A percentile compares a stretch with the other conserved stretches of the same genome.
Conservation (phyloP, 2,888 invertebrate species). For the Blastobasis adustella region DNA sequence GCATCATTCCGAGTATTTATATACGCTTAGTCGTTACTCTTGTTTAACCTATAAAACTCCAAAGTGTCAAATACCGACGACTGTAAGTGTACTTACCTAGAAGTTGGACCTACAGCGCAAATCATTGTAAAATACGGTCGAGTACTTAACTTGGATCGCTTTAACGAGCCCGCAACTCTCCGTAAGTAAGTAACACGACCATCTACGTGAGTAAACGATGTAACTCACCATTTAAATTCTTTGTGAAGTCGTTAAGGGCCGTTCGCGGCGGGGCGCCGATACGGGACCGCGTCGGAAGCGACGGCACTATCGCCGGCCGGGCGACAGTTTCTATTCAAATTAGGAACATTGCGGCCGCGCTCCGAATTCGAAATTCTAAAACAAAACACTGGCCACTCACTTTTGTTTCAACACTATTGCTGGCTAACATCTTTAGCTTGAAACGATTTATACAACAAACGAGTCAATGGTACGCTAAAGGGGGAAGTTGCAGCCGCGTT, state of each 20-base stretch:
- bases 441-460: not conserved
- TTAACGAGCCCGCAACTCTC: too few species aligned
- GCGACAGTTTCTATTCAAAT: conserved; percentile 64
- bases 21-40: too few species aligned
- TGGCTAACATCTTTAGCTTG: conserved; percentile 6
- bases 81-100: too few species aligned
- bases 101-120: too few species aligned
- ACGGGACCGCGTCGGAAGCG: conserved; percentile 45
- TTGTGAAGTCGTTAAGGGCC: conserved; percentile 42
- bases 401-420: conserved; percentile 21
- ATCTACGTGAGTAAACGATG: conserved; percentile 41
- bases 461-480: conserved; percentile 13
- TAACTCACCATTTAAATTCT: conserved; percentile 46
- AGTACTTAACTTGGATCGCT: too few species aligned
- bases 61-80: too few species aligned
- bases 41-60: too few species aligned
- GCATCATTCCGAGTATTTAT: too few species aligned
- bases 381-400: conserved; percentile 2
- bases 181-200: conserved; percentile 16
- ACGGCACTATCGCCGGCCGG: conserved; percentile 43
- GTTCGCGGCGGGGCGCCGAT: conserved; percentile 33
- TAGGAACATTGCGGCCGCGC: conserved; percentile 31
- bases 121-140: too few species aligned
- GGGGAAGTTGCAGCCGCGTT: conserved; percentile 2
- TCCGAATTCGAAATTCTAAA: conserved; percentile 18